Base-by-base conservation (phyloP, 2,797 vertebrate genomes). In the Gymnoscopelus microlampas region DNA sequence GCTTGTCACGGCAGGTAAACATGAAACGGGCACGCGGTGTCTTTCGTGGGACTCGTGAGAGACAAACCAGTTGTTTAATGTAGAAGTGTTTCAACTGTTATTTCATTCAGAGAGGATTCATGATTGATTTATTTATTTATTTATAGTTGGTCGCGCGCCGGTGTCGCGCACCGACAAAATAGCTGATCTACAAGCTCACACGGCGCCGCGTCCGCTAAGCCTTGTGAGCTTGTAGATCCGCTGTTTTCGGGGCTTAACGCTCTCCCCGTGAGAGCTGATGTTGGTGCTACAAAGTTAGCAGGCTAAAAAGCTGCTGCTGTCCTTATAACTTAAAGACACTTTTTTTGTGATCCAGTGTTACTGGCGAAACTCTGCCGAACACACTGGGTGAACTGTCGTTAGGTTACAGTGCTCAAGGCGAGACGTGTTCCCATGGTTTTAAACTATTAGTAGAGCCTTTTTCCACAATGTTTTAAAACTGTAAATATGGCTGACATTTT, bases 401-500 rank as follows among this genome's bases (percentile, higher is more conserved):
- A 63, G 1, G 9, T 23, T 51, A 44, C 39, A 32, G 39, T 44
- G 39, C 39, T 44, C 39, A 44, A 10, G 39, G 39, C 39, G 9
- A 44, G 39, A 8, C 9, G 7, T 9, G 9, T 44, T 44, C 39
- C 1, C 39, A 10, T 44, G 39, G 9, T 44, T 2, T 3, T 10
- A 13, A 2, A 48, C 12, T 63, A 15, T 1, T 54, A 1, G 4
- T 50, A 29, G 32, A 47, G 39, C 2, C 71, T 71, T 55, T 80
- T 82, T 80, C 67, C 65, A 73, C 57, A 49, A 53, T 77, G 62
- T 87, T 87, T 85, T 70, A 71, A 85, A 87, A 91, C 82, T 85
- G 90, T 92, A 91, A 94, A 94, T 89, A 95, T 93, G 93, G 94
- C 93, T 93, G 94, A 94, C 94, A 94, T 92, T 91, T 95, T 91